Base-by-base conservation (phyloP, 2,888 invertebrate genomes). In the Heliconius erato region DNA sequence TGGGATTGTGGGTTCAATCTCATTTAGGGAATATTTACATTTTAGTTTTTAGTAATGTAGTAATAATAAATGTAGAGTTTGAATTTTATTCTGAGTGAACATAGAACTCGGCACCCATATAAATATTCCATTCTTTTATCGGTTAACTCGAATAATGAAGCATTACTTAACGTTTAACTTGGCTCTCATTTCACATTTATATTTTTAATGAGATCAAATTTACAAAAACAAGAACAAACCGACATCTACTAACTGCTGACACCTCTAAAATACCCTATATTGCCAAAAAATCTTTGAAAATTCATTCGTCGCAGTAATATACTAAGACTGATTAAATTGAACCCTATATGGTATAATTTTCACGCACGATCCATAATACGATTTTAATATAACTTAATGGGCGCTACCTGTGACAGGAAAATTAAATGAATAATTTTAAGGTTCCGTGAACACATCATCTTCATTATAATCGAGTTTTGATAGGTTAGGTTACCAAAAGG, bases 381-480 rank as follows among this genome's bases (percentile, higher is more conserved):
- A 68, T 78, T 78, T 78, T 78, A 78, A 78, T 78, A 67, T 74
- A 65, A 63, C 44, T 80, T 80, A 80, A 80, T 72, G 74, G 72
- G 79, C 80, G 79, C 74, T 79, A 82, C 84, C 67, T 80, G 80
- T 72, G 82, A 82, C 74, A 79, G 68, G 76, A 74, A 80, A 82
- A 65, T 82, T 80, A 69, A 78, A 78, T 68, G 67, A 35, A 67
- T 2, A 67, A 78, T 49, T 78, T 78, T 78, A 68, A 49, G 32
- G 67, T 78, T 78, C 65, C 78, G 78, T 68, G 16, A 63, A 63
- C 14, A 76, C 35, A 32, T n/a, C n/a, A 28, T 54, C 14, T 49
- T 16, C 16, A 5, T 74, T 54, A 54, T 54, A 16, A 28, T 67
- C 6, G 4, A 7, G 11, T 26, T 65, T 12, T 26, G n/a, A 11